Conservation (phyloP, 2,797 vertebrate species). For the Mionectes olivaceus region DNA sequence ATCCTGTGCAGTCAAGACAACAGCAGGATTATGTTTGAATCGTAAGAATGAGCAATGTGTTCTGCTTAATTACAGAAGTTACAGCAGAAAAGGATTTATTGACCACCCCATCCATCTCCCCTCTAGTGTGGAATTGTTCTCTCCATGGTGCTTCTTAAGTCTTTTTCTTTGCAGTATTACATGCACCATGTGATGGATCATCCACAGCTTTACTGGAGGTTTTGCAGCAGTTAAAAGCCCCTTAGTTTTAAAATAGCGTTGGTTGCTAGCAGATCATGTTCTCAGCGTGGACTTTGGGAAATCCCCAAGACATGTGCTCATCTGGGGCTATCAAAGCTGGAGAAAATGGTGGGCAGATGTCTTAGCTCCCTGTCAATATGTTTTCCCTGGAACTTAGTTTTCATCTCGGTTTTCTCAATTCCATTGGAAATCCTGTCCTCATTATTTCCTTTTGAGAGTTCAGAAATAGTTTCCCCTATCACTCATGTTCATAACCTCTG, state of each 20-base stretch:
- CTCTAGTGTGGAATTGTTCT: background rate
- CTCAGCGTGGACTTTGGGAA: background rate
- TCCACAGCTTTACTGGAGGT: background rate
- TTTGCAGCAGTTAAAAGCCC: background rate
- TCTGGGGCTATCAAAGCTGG: background rate
- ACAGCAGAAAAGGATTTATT: constrained; percentile 8
- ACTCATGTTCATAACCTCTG: background rate
- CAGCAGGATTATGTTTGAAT: constrained; percentile 49
- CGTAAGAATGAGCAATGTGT: constrained; percentile 2
- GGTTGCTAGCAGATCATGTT: background rate
- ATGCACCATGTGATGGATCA: background rate
- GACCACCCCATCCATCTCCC: background rate
- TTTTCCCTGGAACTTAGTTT: background rate
- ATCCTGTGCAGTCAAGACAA: constrained; percentile 40
- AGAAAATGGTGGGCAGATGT: background rate
- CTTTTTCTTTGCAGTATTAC: background rate
- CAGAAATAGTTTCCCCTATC: background rate
- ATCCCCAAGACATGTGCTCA: accelerated
- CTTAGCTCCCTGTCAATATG: background rate
- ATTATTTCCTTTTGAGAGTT: background rate
- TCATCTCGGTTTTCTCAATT: background rate
- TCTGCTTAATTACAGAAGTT: constrained; percentile 52
- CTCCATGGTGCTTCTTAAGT: background rate
- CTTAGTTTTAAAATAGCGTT: background rate
- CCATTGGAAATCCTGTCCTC: background rate